Base-by-base conservation (phyloP, 1,140 invertebrate species). In the Daktulosphaira vitifoliae region DNA sequence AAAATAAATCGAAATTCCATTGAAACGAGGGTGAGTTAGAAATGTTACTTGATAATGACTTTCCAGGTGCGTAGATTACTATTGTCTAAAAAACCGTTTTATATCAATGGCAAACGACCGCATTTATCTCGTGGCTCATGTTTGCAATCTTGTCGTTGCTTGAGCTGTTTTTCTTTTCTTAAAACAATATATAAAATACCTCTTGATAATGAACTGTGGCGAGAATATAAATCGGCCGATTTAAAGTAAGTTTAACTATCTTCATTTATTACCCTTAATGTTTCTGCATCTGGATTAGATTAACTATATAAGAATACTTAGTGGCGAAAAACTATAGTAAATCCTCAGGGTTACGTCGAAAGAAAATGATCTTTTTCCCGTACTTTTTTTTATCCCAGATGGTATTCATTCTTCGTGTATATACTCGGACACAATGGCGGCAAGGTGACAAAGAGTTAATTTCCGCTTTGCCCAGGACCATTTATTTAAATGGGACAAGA, bases 241-340 rank as follows among this genome's bases (percentile, higher is more conserved):
- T 62, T 62, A 62, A 62, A 62, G 25, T 33, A 39, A 38, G 56
- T 62, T 62, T 62, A 62, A 62, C 56, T 62, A 62, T 62, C 56
- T 62, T 62, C 56, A 62, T 62, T 62, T 62, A 62, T 62, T 62
- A 62, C 56, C 56, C 56, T 62, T 62, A 62, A 62, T 62, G 56
- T 62, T 62, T 62, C 25, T 46, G 56, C 39, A 46, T 62, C 56
- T 29, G 56, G 56, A 62, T 62, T 62, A 62, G 42, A 62, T 62
- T 62, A 62, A 46, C 44, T 33, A 48, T 48, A 62, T 48, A 48
- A 29, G 18, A 25, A 59, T 59, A 59, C 39, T 23, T 59, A 13
- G 18, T 18, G 56, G 56, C 42, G 15, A 48, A 33, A 48, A 37
- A 15, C 9, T 20, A 25, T n/a, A 62, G 22, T 33, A 62, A 62